phyloP scores from a whole-genome alignment of 2,113 vertebrate species.

The Sylvietta virens region DNA sequence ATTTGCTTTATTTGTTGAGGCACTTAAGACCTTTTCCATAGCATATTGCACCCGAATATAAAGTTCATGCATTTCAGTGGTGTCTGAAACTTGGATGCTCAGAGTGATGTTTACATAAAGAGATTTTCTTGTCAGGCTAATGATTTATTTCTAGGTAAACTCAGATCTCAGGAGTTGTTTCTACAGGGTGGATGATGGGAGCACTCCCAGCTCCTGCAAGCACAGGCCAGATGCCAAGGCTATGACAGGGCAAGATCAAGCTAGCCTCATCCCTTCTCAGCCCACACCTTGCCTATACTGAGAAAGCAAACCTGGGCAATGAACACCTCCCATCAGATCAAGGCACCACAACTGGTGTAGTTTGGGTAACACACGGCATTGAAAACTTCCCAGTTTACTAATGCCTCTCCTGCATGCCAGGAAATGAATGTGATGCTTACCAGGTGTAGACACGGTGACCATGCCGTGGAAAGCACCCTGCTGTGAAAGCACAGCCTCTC shows the following conservation, averaged over 20 bases:
- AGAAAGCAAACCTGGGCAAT: background rate
- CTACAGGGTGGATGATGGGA: background rate
- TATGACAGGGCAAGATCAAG: background rate
- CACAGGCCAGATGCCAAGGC: background rate
- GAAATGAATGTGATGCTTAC: background rate
- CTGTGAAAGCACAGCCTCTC: background rate
- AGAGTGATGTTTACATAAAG: background rate
- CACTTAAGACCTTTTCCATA: background rate
- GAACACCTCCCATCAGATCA: background rate
- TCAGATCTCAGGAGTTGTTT: background rate
- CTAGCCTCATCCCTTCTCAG: background rate
- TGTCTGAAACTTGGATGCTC: background rate
- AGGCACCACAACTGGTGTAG: background rate
- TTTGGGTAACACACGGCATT: background rate
- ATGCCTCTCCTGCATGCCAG: fast-evolving
- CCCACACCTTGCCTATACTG: background rate
- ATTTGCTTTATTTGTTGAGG: background rate
- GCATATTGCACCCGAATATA: background rate
- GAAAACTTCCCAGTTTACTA: background rate
- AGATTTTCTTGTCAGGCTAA: background rate
- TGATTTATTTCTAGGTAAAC: background rate
- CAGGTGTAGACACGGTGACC: fast-evolving
- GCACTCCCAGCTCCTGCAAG: background rate
- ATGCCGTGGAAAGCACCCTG: background rate
- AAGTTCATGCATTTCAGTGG: background rate